These are phyloP conservation scores for Epicauta chinensis DNA, from an alignment of 1,140 invertebrate species.

Conservation along the genomic window DNA sequence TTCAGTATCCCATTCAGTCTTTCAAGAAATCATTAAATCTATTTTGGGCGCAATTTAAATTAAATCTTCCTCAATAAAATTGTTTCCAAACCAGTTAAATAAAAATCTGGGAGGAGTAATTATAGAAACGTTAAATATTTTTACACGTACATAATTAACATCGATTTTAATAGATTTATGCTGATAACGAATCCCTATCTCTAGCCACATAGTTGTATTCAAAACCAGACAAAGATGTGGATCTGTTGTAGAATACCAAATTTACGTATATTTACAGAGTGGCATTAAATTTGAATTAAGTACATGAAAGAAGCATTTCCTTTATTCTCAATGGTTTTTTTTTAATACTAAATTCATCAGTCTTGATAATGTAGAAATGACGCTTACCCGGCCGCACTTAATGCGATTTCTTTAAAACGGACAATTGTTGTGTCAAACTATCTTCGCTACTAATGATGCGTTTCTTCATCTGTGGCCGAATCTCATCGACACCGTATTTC, in stretches of 20 bases:
- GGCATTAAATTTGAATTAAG: background rate
- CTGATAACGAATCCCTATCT: no score
- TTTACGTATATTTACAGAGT: no score
- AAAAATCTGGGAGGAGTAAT: conserved; percentile 1
- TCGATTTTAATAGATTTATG: no score
- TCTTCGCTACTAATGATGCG: conserved; percentile 51
- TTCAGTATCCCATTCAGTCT: background rate
- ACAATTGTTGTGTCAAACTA: conserved; percentile 50
- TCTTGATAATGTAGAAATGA: conserved; percentile 2
- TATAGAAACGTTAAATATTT: no score
- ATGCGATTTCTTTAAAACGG: conserved; percentile 50
- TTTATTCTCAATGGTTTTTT: no score
- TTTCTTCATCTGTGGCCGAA: conserved; percentile 47
- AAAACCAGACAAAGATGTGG: no score
- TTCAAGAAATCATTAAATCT: background rate
- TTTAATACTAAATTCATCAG: background rate
- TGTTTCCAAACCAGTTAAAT: conserved; percentile 15
- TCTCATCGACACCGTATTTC: conserved; percentile 19
- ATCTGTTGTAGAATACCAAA: no score
- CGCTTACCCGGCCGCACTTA: conserved; percentile 36
- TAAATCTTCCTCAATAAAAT: background rate
- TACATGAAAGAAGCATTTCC: background rate
- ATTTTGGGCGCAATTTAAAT: background rate
- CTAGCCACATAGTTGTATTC: no score
- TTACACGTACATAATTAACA: no score